Conservation (phyloP, 2,113 vertebrate species). For the Progne subis region DNA sequence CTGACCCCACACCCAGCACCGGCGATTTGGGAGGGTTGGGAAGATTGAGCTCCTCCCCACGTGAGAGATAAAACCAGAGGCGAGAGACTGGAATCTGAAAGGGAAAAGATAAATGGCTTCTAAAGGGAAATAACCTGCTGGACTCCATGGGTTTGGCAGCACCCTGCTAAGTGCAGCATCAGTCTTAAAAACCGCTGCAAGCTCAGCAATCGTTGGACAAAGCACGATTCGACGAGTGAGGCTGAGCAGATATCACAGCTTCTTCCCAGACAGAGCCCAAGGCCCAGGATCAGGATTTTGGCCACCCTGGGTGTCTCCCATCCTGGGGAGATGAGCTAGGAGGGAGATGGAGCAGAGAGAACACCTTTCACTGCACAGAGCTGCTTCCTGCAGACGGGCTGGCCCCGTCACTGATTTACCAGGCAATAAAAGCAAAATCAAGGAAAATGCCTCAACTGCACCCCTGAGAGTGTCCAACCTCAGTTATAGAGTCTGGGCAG, state of each 20-base stretch:
- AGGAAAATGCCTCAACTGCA: neutral
- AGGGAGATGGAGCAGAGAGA: neutral
- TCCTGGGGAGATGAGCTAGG: neutral
- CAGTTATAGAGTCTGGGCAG: neutral
- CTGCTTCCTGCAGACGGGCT: fast-evolving
- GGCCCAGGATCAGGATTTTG: neutral
- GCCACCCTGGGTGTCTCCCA: neutral
- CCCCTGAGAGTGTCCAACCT: neutral
- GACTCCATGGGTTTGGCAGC: constrained; percentile 31
- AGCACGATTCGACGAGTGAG: fast-evolving
- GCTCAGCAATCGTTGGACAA: neutral
- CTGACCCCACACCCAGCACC: neutral
- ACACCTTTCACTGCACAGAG: neutral
- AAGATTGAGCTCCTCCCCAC: neutral
- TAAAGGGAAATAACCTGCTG: constrained; percentile 27
- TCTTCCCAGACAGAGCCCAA: neutral
- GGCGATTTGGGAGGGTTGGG: neutral
- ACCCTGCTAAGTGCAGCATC: constrained; percentile 21
- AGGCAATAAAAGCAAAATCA: neutral
- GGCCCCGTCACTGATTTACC: neutral
- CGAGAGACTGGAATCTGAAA: neutral
- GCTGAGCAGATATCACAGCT: neutral
- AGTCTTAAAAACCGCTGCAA: neutral
- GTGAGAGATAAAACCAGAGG: neutral
- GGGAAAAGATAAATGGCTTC: constrained; percentile 18